Percentiles rank a stretch among this genome's conserved stretches.
Conservation (phyloP, 2,113 vertebrate species). For the Hippocampus guttulatus region DNA sequence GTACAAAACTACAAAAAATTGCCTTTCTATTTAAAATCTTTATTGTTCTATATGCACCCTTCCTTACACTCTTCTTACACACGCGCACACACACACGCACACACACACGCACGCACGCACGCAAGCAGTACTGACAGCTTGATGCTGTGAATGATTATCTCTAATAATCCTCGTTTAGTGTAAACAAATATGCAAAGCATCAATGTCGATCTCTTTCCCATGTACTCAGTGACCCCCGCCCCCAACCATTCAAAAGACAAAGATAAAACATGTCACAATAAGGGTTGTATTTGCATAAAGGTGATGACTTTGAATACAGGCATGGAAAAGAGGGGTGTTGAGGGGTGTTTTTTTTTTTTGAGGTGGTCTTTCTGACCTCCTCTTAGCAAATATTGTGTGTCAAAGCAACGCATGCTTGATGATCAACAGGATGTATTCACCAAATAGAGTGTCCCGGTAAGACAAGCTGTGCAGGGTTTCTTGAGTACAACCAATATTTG, state of each 20-base stretch:
- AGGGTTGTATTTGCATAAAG: conserved; percentile 43
- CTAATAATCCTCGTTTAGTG: conserved; percentile 62
- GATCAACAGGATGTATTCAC: not conserved
- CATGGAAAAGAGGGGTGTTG: not conserved
- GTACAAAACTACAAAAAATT: too few relatives aligned
- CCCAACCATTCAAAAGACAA: conserved; percentile 13
- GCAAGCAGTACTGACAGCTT: conserved; percentile 43
- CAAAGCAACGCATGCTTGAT: not conserved
- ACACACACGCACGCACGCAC: not conserved
- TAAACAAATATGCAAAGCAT: conserved; percentile 61
- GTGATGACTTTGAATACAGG: conserved; percentile 21
- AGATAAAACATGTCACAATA: conserved; percentile 34
- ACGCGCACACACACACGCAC: too few relatives aligned
- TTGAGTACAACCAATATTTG: not conserved
- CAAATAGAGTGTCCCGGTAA: not conserved
- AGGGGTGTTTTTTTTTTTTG: not conserved
- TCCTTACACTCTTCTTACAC: too few relatives aligned
- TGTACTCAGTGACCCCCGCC: conserved; percentile 7
- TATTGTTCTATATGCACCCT: too few relatives aligned
- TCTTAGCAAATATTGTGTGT: conserved; percentile 8
- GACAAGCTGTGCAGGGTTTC: not conserved
- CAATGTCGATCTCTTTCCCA: conserved; percentile 33
- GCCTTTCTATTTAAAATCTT: too few relatives aligned
- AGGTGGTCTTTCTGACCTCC: not conserved
- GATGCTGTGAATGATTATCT: conserved; percentile 62